phyloP scores from a whole-genome alignment of 2,113 vertebrate genomes.

The Andinoacara biseriatus region DNA sequence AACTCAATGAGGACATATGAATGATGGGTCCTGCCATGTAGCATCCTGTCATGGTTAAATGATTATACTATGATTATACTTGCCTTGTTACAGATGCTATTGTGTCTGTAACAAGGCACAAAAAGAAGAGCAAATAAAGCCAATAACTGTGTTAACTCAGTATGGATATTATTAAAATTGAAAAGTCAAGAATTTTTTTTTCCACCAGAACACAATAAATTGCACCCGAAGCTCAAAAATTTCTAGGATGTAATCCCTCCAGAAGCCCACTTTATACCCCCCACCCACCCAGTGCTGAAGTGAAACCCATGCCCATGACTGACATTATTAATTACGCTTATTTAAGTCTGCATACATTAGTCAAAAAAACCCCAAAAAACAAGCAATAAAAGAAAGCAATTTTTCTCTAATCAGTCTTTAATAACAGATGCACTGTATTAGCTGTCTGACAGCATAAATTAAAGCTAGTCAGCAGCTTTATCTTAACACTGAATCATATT shows the following conservation, averaged over 20 bases:
- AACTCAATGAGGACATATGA: not conserved
- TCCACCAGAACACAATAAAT: not conserved
- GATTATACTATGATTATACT: too few relatives aligned
- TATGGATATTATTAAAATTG: not conserved
- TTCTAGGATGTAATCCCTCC: not conserved
- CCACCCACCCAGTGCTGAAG: not conserved
- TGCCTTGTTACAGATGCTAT: too few relatives aligned
- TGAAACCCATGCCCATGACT: not conserved
- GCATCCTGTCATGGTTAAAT: not conserved
- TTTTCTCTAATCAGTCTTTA: conserved; percentile 8
- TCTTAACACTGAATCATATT: not conserved
- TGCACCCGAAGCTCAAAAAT: not conserved
- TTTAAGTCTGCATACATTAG: not conserved
- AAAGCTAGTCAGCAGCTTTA: not conserved
- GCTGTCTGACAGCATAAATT: not conserved
- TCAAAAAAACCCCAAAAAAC: not conserved
- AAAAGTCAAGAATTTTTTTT: not conserved
- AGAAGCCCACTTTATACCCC: not conserved
- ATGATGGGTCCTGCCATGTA: not conserved
- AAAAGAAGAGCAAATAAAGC: not conserved
- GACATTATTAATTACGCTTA: not conserved
- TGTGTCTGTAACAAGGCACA: too few relatives aligned
- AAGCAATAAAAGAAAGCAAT: not conserved
- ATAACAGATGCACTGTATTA: accelerated
- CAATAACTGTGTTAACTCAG: not conserved